Evolutionary conservation across 1,140 invertebrate species (phyloP).

Genomic region (Ephestia elutella): DNA sequence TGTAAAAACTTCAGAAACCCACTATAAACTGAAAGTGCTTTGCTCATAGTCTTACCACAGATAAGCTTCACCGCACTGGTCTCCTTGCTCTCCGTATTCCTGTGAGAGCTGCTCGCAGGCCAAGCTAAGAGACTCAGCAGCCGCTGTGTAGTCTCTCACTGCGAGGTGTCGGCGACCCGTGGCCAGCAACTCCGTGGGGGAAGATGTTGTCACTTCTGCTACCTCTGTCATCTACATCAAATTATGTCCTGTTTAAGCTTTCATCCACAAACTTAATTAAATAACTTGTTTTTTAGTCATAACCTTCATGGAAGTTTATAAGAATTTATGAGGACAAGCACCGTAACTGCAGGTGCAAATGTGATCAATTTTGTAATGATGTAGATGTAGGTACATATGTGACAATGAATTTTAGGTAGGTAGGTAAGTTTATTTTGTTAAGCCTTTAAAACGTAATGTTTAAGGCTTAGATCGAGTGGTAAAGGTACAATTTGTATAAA

Average conservation of each 20-base stretch:
- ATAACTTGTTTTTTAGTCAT: too few species aligned
- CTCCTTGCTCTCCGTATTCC: conserved; percentile 83
- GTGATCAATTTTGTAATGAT: too few species aligned
- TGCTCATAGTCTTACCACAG: conserved; percentile 65
- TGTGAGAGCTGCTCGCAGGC: conserved; percentile 82
- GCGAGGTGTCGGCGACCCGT: conserved; percentile 85
- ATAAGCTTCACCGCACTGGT: conserved; percentile 89
- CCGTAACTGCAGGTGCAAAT: too few species aligned
- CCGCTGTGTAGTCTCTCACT: conserved; percentile 84
- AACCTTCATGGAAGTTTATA: too few species aligned
- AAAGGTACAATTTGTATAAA: neutral
- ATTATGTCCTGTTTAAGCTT: too few species aligned
- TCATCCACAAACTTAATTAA: too few species aligned
- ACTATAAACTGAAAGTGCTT: too few species aligned
- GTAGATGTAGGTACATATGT: too few species aligned
- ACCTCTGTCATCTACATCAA: conserved; percentile 74
- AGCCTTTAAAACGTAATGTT: neutral
- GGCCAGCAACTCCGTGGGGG: conserved; percentile 76
- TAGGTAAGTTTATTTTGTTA: conserved; percentile 2
- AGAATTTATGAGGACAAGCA: too few species aligned
- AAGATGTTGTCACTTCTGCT: conserved; percentile 57
- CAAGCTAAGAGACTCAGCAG: conserved; percentile 84
- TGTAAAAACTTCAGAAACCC: too few species aligned
- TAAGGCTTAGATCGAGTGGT: too few species aligned
- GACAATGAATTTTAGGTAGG: conserved; percentile 6